Evolutionary conservation across 2,888 invertebrate species (phyloP).

Genomic region (Polyommatus iphigenia): DNA sequence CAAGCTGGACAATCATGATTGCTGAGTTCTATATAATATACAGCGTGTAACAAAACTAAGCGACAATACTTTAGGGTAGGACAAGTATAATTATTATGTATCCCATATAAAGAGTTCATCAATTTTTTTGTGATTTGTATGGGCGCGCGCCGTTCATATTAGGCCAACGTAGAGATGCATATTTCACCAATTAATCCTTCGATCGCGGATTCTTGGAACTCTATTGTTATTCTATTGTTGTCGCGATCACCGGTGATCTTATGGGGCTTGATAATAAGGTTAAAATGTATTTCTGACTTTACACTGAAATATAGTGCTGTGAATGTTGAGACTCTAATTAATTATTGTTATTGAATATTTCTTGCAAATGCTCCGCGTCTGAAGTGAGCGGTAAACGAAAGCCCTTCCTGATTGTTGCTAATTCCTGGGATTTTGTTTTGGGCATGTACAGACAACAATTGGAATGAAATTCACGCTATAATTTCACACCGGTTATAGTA

Average conservation of each 20-base stretch:
- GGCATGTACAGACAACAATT: not conserved
- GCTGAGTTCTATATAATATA: too few relatives aligned
- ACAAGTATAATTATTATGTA: too few relatives aligned
- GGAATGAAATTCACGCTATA: not conserved
- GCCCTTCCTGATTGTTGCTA: not conserved
- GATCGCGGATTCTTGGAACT: too few relatives aligned
- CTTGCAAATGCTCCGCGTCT: not conserved
- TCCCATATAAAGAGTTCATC: too few relatives aligned
- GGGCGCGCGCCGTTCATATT: too few relatives aligned
- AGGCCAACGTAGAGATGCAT: too few relatives aligned
- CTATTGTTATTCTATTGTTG: too few relatives aligned
- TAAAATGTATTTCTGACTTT: not conserved
- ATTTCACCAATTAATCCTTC: not conserved
- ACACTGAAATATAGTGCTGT: not conserved
- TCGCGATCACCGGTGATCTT: too few relatives aligned
- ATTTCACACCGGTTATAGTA: not conserved
- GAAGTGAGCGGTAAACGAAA: not conserved
- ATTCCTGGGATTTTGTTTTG: slow-evolving; percentile 1
- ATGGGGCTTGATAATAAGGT: too few relatives aligned
- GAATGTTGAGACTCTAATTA: not conserved
- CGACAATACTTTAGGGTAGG: too few relatives aligned
- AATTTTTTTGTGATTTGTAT: too few relatives aligned
- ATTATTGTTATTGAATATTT: not conserved
- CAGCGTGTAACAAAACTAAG: too few relatives aligned
- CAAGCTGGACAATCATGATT: not conserved